Percentiles rank a stretch among this genome's conserved stretches.
Conservation (phyloP, 2,113 vertebrate species). For the Haliaeetus leucogaster region DNA sequence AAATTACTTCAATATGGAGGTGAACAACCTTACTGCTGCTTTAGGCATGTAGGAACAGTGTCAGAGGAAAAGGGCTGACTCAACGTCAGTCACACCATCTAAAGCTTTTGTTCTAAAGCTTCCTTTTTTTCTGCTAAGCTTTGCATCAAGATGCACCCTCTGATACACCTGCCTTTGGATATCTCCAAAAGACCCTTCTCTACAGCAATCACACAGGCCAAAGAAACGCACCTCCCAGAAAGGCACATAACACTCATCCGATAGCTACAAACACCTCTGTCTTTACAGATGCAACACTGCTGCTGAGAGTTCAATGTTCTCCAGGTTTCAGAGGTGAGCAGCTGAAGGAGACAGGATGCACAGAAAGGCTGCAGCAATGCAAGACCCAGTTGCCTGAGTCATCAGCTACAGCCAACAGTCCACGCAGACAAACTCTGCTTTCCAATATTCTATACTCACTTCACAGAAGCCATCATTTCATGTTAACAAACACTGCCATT, state of each 20-base stretch:
- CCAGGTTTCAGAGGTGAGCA: neutral
- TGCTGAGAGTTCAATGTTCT: neutral
- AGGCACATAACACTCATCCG: fast-evolving
- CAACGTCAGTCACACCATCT: neutral
- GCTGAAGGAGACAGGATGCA: neutral
- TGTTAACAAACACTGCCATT: neutral
- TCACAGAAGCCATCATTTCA: neutral
- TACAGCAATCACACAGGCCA: neutral
- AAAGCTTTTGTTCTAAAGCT: neutral
- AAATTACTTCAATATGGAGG: neutral
- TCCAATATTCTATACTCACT: neutral
- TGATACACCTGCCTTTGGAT: neutral
- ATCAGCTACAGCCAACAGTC: neutral
- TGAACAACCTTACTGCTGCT: neutral
- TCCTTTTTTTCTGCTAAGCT: neutral
- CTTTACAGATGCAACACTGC: neutral
- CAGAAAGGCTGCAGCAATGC: neutral
- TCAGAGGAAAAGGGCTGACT: neutral
- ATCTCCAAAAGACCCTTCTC: neutral
- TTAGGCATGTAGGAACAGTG: neutral
- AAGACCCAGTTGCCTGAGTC: neutral
- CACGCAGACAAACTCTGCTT: neutral
- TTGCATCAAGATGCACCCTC: neutral
- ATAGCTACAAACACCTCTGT: neutral
- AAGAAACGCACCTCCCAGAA: neutral